Base-by-base conservation (phyloP, 2,888 invertebrate genomes). In the Tryphoninae sp. region DNA sequence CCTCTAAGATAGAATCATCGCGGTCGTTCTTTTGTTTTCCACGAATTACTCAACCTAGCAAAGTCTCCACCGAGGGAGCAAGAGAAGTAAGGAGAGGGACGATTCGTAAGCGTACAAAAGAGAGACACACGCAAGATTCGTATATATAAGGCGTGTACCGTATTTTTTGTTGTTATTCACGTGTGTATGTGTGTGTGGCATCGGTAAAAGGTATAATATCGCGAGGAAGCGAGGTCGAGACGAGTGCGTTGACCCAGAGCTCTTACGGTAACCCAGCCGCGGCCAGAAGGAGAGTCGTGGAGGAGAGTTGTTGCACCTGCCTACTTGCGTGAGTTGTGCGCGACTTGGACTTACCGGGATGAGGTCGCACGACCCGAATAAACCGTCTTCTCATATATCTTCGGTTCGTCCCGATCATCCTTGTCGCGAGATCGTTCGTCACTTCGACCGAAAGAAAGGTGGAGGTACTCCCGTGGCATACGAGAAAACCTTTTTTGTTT, bases 181-280 rank as follows among this genome's bases (percentile, higher is more conserved):
- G 6, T 33, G 55, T 76, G 23, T 72, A 80, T 55, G 80, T 78
- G 73, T 81, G 61, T 69, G 53, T 45, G 77, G 59, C 65, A 71
- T 76, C 75, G 22, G 75, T 61, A 76, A 76, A 76, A 59, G 67
- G 78, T 78, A 61, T 71, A 74, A 81, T 78, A 81, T 75, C 78
- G 78, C 69, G 71, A 74, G 74, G 81, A 75, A 81, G 81, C 71
- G 84, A 85, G 84, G 86, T 87, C 84, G 86, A 78, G 81, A 83
- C 85, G 89, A 87, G 90, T 90, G 88, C 90, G 88, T 90, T 90
- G 90, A 90, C 90, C 90, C 85, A 88, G 88, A 40, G 58, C 77
- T 84, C 90, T 90, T 89, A 89, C 89, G 90, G 89, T 90, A 89
- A 88, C 88, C 86, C 86, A 87, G 84, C 81, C 80, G 73, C 59